Evolutionary conservation across 2,888 invertebrate species (phyloP), one percentile per base, ranked within the genome.

Genomic region (Hecatera dysodea): DNA sequence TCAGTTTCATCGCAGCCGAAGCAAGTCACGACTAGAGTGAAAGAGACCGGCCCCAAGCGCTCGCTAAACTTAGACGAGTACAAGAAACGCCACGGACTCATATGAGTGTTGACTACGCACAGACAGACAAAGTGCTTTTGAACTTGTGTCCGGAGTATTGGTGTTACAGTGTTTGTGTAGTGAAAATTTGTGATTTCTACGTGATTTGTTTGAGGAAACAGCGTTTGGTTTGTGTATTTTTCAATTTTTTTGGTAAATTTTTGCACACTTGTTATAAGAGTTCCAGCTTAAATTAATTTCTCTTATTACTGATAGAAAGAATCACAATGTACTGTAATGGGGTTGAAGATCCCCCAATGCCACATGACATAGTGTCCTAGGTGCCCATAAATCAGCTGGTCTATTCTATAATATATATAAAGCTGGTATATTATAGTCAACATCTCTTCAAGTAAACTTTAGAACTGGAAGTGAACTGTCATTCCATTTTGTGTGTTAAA

Each of bases 1-100:
- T 97, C 97, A 86, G 97, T 97, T 5, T 97, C 97, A 85, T 97
- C 98, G 29, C 97, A 98, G 80, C 97, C 98, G 2, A 98, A 98
- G 89, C 97, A 98, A 52, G 96, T 97, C 48, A 88, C 95, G 0
- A 97, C 97, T 19, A 97, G 97, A 87, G 96, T 97, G 67, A 98
- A 97, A 90, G 98, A 98, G 87, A 97, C 98, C 1, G 98, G 98
- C 0, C 98, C 99, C 9, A 97, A 98, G 82, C 95, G 99, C 70
- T 98, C 98, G 0, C 95, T 99, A 57, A 99, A 99, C 91, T 95
- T 99, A 79, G 98, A 99, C 89, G 99, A 99, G 91, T 99, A 99
- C 93, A 99, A 99, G 96, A 98, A 98, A 93, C 98, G 98, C 88
- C 97, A 98, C 85, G 99, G 99, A 67, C 97, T 99, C 78, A 99